phyloP scores from a whole-genome alignment of 1,140 invertebrate species.

The Lepidurus packardi region DNA sequence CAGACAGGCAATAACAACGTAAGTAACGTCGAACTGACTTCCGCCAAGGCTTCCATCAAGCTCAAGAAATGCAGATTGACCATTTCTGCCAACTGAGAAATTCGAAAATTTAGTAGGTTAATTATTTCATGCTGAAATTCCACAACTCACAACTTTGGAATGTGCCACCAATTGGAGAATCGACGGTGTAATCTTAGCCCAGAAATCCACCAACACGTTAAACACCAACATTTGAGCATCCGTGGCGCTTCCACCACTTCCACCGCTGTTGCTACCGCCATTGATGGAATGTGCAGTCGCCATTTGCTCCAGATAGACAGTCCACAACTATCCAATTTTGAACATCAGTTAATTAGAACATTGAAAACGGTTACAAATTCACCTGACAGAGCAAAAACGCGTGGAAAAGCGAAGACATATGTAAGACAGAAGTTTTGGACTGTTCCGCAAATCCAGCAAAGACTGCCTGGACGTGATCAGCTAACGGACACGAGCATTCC shows the following conservation, averaged over 20 bases:
- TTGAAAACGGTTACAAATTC: conserved; percentile 36
- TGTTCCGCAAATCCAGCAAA: conserved; percentile 95
- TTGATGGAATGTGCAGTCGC: conserved; percentile 57
- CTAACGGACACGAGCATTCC: conserved; percentile 90
- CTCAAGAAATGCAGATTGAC: conserved; percentile 95
- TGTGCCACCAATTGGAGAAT: conserved; percentile 88
- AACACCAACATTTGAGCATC: conserved; percentile 66
- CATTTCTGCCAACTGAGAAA: conserved; percentile 82
- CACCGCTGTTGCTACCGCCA: not conserved
- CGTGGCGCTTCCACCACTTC: conserved; percentile 45
- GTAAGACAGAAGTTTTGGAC: conserved; percentile 77
- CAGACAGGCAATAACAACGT: conserved; percentile 77
- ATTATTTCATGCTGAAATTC: not conserved
- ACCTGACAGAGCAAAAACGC: conserved; percentile 61
- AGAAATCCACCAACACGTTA: conserved; percentile 93
- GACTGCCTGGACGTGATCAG: conserved; percentile 89
- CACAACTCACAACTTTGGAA: conserved; percentile 73
- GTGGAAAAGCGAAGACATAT: conserved; percentile 78
- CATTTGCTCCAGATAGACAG: conserved; percentile 90
- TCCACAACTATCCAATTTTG: conserved; percentile 71
- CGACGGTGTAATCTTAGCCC: conserved; percentile 93
- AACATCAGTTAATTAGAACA: not conserved
- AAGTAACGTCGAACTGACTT: conserved; percentile 89
- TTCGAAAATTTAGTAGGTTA: not conserved
- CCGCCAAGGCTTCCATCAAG: conserved; percentile 88